Evolutionary conservation across 2,113 vertebrate species (phyloP).

Genomic region (Centrocercus urophasianus): DNA sequence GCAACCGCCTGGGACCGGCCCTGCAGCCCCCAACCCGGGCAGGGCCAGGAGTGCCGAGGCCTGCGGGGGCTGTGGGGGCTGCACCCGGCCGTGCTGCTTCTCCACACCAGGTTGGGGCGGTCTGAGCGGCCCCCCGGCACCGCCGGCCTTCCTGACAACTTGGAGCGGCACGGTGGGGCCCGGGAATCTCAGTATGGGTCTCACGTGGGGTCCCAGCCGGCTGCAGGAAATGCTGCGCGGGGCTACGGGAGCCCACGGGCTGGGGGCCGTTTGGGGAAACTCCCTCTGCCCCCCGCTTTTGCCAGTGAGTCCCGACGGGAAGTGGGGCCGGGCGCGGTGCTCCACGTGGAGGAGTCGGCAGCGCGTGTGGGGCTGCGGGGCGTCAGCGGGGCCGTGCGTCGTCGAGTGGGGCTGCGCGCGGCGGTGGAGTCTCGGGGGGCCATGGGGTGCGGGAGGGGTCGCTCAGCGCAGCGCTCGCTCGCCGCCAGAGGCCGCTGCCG

Average conservation of each 20-base stretch:
- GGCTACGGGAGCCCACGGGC: not conserved
- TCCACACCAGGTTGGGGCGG: not conserved
- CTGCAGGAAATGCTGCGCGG: not conserved
- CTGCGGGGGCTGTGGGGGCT: not conserved
- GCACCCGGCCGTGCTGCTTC: not conserved
- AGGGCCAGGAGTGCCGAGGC: not conserved
- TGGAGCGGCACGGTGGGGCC: not conserved
- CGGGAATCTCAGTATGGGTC: not conserved
- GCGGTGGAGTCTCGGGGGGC: not conserved
- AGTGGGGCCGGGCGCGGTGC: not conserved
- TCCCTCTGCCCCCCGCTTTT: not conserved
- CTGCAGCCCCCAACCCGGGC: not conserved
- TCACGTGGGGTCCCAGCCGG: not conserved
- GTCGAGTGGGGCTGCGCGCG: no score
- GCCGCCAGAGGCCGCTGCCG: not conserved
- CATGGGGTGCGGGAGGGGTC: not conserved
- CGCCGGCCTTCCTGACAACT: not conserved
- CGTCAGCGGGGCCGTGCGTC: not conserved
- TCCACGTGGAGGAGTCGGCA: not conserved
- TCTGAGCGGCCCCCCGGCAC: not conserved
- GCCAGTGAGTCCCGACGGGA: not conserved
- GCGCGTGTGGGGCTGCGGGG: not conserved
- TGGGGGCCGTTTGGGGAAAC: not conserved
- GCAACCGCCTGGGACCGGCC: not conserved
- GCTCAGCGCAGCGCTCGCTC: not conserved